Evolutionary conservation across 1,140 invertebrate species (phyloP), one percentile per base, ranked within the genome.

Genomic region (Hylaeus anthracinus): DNA sequence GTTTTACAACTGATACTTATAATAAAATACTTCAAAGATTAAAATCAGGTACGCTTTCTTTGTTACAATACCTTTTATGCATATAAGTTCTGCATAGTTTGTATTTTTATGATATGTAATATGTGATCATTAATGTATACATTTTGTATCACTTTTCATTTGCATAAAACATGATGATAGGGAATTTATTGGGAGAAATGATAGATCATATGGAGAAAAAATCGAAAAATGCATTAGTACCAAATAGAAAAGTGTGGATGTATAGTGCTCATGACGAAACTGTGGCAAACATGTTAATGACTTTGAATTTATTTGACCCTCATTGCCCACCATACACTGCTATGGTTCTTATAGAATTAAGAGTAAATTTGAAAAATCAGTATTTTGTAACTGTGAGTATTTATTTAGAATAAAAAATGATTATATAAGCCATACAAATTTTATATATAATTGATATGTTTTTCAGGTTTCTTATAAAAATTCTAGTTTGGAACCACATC

Each of bases 201-300:
- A 90, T 96, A 6, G 77, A 94, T 1, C 94, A 96, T 60, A 95
- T 96, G 91, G 83, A 92, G 0, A 83, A 91, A 1, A 94, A 95
- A 83, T 90, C 92, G 0, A 86, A 89, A 82, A 88, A 88, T 37
- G 74, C 71, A 73, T 81, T 95, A 43, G 83, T 86, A 1, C 94
- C 94, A 5, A 88, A 95, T 82, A 94, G 95, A 53, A 97, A 96
- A 85, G 81, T 97, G 65, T 95, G 95, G 88, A 94, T 97, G 41
- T 97, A 97, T 87, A 97, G 96, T 88, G 96, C 94, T 45, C 98
- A 98, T 91, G 98, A 98, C 91, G 95, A 96, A 4, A 98, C 97
- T 0, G 90, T 98, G 9, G 96, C 96, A 0, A 96, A 96, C 86
- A 86, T 98, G 48, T 93, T 98, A 5, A 96, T 96, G 90, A 94